Conservation (phyloP, 2,888 invertebrate genomes). For the Lycaena phlaeas region DNA sequence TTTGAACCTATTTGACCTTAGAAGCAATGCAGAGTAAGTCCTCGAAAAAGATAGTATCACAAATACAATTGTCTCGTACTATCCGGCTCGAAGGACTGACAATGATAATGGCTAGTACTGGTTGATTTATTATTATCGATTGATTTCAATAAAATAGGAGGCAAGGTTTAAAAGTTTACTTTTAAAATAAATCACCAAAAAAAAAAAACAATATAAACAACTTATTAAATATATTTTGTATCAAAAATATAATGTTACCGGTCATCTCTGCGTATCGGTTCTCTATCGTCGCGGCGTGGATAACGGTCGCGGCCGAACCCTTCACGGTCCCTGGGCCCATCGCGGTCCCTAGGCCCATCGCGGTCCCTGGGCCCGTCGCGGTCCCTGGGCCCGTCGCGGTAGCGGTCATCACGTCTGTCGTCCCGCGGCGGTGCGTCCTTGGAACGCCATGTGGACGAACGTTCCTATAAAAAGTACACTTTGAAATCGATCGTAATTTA, state of each 20-base stretch:
- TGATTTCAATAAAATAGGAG: no score
- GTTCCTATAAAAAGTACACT: constrained; percentile 47
- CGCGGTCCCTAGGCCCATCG: constrained; percentile 20
- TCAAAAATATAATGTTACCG: constrained; percentile 25
- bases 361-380: constrained; percentile 25
- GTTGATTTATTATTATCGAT: no score
- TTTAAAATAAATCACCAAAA: no score
- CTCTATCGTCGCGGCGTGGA: constrained; percentile 38
- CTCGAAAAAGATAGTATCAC: no score
- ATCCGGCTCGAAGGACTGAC: no score
- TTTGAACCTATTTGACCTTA: no score
- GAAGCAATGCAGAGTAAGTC: no score
- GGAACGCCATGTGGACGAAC: constrained; percentile 50
- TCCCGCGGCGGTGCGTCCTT: constrained; percentile 40
- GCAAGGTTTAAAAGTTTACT: no score
- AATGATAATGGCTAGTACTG: no score
- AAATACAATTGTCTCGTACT: no score
- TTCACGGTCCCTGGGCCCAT: constrained; percentile 21
- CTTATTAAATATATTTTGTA: not conserved
- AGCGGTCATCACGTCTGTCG: constrained; percentile 28
- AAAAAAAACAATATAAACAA: no score
- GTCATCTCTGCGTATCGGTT: constrained; percentile 44
- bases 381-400: constrained; percentile 27
- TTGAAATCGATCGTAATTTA: no score
- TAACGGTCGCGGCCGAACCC: constrained; percentile 25